Evolutionary conservation across 2,797 vertebrate species (phyloP), one percentile per base, ranked within the genome.

Genomic region (Microchirus variegatus): DNA sequence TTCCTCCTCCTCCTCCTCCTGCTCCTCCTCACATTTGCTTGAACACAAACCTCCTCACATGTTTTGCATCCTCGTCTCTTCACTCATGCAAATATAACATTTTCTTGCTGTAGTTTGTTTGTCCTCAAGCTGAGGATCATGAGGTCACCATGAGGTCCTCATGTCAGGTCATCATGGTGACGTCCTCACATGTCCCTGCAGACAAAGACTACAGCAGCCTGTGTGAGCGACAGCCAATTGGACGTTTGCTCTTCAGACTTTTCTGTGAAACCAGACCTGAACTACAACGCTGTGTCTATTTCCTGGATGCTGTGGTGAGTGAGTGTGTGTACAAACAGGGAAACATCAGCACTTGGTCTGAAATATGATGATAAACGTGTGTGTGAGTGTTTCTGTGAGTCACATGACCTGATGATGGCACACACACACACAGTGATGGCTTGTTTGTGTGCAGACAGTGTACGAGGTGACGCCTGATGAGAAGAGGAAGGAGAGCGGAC

Each of bases 401-500:
- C 31, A 45, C 44, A 5, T n/a, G n/a, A n/a, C n/a, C n/a, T n/a
- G n/a, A n/a, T n/a, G n/a, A n/a, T n/a, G n/a, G n/a, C 65, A 72
- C 72, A 73, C 76, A 22, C 22, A 22, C 22, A 22, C 76, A 49
- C 63, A 26, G 76, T 44, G 80, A 22, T 22, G 22, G 5, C 22
- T 5, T 22, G 59, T 70, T 84, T 82, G 59, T 67, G 79, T 83
- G 22, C 84, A 99, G 97, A 94, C 93, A 0, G 96, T 96, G 69
- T 99, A 98, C 43, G 97, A 98, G 86, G 97, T 99, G 81, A 93
- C 96, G 13, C 97, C 96, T 0, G 97, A 99, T 63, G 96, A 99
- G 85, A 96, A 94, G 78, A 94, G 96, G 86, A 97, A 93, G 80
- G 95, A 96, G 9, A 94, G 94, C 13, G 97, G 96, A 46, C 93